Percentiles rank a stretch among this genome's conserved stretches.
These are phyloP conservation scores for Lates japonicus DNA, from an alignment of 2,797 vertebrate species.

Conservation along the genomic window DNA sequence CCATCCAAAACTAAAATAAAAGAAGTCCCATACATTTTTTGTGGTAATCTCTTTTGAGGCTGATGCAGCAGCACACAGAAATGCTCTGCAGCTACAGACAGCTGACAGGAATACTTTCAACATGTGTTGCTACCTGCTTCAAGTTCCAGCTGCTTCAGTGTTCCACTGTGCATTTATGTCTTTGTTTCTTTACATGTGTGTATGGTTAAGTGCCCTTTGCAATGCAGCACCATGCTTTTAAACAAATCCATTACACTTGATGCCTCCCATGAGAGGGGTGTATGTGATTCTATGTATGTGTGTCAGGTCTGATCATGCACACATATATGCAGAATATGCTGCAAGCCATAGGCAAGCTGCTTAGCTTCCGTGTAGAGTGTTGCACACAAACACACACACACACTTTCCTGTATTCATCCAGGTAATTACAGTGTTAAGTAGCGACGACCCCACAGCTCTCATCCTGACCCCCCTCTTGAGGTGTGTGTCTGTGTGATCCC, in stretches of 20 bases:
- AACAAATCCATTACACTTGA: conserved; percentile 25
- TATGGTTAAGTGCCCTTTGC: neutral
- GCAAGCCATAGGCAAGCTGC: neutral
- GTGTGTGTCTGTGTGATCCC: conserved; percentile 32
- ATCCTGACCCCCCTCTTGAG: conserved; percentile 52
- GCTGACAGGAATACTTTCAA: conserved; percentile 8
- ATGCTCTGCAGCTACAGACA: neutral
- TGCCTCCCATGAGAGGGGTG: conserved; percentile 12
- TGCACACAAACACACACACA: conserved; percentile 8
- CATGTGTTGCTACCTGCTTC: conserved; percentile 7
- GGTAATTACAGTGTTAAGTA: conserved; percentile 63
- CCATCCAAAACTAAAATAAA: neutral
- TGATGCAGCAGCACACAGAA: conserved; percentile 12
- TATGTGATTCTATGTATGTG: neutral
- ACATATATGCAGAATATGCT: neutral
- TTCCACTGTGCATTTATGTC: neutral
- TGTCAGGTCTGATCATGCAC: neutral
- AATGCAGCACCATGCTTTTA: neutral
- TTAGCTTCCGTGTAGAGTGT: neutral
- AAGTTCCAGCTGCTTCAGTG: neutral
- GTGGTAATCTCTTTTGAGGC: neutral
- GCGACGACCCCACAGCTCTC: conserved; percentile 42
- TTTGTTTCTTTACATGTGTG: neutral
- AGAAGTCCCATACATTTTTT: neutral
- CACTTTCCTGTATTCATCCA: conserved; percentile 7